phyloP scores from a whole-genome alignment of 2,797 vertebrate species.

The Erethizon dorsatum region DNA sequence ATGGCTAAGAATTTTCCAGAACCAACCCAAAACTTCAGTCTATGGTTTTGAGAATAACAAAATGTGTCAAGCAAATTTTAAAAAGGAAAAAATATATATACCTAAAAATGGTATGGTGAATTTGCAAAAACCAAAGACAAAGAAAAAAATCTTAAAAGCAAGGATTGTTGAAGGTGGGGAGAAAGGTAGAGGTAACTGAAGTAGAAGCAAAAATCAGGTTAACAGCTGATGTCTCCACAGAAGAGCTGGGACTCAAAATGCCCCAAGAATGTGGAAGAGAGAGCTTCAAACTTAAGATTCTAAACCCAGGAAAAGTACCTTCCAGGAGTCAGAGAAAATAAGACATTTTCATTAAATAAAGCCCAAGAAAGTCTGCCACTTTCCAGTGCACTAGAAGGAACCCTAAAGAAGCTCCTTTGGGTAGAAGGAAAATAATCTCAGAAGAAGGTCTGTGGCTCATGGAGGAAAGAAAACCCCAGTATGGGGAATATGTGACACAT shows the following conservation, averaged over 20 bases:
- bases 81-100: neutral
- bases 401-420: neutral
- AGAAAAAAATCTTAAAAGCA: neutral
- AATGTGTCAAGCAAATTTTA: neutral
- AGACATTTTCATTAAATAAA: neutral
- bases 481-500: neutral
- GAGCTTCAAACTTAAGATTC: neutral
- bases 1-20: neutral
- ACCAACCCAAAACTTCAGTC: neutral
- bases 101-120: neutral
- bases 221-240: neutral
- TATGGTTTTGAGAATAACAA: constrained; percentile 11
- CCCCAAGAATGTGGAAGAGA: neutral
- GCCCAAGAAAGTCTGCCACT: neutral
- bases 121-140: neutral
- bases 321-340: constrained; percentile 21
- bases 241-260: neutral
- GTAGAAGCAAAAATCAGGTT: neutral
- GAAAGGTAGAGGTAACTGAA: neutral
- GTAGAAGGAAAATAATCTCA: neutral
- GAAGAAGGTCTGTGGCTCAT: neutral
- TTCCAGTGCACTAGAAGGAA: neutral
- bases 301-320: neutral
- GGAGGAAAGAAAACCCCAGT: neutral
- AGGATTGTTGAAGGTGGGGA: neutral